Percentiles rank a stretch among this genome's conserved stretches.
These are phyloP conservation scores for Odontocerum albicorne DNA, from an alignment of 2,888 invertebrate species.

Conservation along the genomic window DNA sequence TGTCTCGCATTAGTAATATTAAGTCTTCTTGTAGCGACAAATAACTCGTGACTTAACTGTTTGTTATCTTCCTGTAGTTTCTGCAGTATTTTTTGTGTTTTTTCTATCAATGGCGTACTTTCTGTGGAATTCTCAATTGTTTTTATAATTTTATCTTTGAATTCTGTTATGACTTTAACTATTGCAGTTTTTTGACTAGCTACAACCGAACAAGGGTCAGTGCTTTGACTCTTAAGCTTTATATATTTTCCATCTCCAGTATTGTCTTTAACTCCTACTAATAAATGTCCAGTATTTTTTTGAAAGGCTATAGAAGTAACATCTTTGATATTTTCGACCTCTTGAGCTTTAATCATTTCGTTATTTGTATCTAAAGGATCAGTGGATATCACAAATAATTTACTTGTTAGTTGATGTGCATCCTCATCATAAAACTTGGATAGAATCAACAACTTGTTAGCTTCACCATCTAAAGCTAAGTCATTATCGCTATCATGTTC, in stretches of 20 bases:
- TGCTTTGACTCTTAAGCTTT: background rate
- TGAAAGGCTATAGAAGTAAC: background rate
- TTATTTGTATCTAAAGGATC: background rate
- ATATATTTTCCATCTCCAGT: background rate
- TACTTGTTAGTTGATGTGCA: background rate
- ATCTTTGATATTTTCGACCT: background rate
- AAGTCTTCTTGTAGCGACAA: too few relatives aligned
- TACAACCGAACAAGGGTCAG: background rate
- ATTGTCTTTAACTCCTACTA: background rate
- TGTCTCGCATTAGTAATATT: too few relatives aligned
- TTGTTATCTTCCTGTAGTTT: too few relatives aligned
- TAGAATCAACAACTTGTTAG: background rate
- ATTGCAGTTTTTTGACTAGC: background rate
- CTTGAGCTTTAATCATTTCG: background rate
- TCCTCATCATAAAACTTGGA: background rate
- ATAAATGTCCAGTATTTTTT: background rate
- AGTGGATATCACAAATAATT: background rate
- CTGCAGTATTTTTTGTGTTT: too few relatives aligned
- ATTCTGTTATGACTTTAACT: background rate
- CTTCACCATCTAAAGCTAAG: background rate
- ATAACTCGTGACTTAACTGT: too few relatives aligned
- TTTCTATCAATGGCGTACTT: too few relatives aligned
- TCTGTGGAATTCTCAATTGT: background rate
- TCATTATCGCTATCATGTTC: background rate
- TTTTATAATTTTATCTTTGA: background rate